Base-by-base conservation (phyloP, 2,797 vertebrate species). In the Esox lucius region DNA sequence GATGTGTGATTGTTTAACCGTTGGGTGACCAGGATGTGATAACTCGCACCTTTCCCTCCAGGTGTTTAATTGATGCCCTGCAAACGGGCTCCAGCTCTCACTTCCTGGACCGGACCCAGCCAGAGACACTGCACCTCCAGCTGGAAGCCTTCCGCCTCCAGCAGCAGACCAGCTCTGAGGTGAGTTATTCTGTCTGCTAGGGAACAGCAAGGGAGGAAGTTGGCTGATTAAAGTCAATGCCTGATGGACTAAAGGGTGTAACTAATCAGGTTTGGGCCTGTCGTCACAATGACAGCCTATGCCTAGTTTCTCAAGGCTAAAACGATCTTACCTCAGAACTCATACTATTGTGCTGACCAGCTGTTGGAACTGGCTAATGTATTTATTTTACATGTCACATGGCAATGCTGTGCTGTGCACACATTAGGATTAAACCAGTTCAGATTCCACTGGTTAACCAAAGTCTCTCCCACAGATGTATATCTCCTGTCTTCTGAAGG, bases 401-500 rank as follows among this genome's bases (percentile, higher is more conserved):
- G 15, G 51, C 5, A 61, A 61, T 1, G 2, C 39, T 11, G 42
- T 12, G 12, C 42, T 46, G 42, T 12, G 42, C 42, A 11, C 42
- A 42, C 5, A 13, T 46, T 46, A 46, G 42, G 9, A 11, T n/a
- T n/a, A n/a, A n/a, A 8, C 42, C 42, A 46, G 2, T 13, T 61
- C 3, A 4, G 9, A 33, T 66, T 66, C 39, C 62, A 19, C 7
- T 6, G 31, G 26, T 35, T 28, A 5, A n/a, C 17, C 9, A 64
- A 42, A 19, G 1, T 53, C 0, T 0, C 3, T 26, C 51, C 33
- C 72, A 19, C 53, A 88, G 86, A 68, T 85, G 62, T 84, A 81
- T 51, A 75, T 85, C 31, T 53, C 81, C 39, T 88, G 87, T 22
- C 8, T 66, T 5, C 66, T 88, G 71, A 79, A 76, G 35, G 84